These are phyloP conservation scores for Hirtodrosophila confusa DNA, from an alignment of 2,888 invertebrate genomes.

Conservation along the genomic window DNA sequence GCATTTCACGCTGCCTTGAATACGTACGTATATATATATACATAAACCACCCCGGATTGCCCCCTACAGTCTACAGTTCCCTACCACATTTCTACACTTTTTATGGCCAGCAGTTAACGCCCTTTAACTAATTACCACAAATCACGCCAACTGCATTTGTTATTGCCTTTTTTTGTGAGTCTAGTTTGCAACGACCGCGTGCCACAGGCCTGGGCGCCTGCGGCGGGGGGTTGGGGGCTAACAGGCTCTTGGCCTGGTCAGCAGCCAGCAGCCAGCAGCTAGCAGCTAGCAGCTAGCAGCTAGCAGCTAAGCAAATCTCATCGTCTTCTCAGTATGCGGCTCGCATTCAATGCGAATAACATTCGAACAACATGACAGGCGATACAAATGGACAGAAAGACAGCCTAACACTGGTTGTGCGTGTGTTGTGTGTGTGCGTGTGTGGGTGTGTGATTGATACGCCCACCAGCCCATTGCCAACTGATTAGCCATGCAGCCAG, in stretches of 20 bases:
- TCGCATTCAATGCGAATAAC: conserved; percentile 54
- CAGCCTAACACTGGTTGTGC: not conserved
- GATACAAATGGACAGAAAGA: conserved; percentile 33
- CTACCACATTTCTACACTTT: not conserved
- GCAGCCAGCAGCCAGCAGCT: too few species aligned
- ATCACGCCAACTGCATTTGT: conserved; percentile 42
- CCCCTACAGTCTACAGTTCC: not conserved
- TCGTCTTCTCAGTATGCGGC: conserved; percentile 51
- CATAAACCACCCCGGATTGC: not conserved
- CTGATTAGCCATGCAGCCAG: conserved; percentile 65
- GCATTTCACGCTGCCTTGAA: conserved; percentile 51
- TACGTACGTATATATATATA: conserved; percentile 12
- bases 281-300: too few species aligned
- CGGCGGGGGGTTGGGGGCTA: too few species aligned
- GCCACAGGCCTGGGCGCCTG: too few species aligned
- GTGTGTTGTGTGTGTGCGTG: conserved; percentile 1
- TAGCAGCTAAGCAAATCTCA: too few species aligned
- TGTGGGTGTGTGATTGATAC: conserved; percentile 60
- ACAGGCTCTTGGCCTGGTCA: too few species aligned
- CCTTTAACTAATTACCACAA: conserved; percentile 64
- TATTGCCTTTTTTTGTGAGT: too few species aligned
- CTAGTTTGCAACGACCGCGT: too few species aligned
- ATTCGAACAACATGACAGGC: conserved; percentile 70
- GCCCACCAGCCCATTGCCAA: conserved; percentile 59
- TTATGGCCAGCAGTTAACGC: conserved; percentile 74